Percentiles rank a stretch among this genome's conserved stretches.
Evolutionary conservation across 53 echinoderm and acorn worm genomes (phyloP).

Genomic region (Echinarachnius parma): DNA sequence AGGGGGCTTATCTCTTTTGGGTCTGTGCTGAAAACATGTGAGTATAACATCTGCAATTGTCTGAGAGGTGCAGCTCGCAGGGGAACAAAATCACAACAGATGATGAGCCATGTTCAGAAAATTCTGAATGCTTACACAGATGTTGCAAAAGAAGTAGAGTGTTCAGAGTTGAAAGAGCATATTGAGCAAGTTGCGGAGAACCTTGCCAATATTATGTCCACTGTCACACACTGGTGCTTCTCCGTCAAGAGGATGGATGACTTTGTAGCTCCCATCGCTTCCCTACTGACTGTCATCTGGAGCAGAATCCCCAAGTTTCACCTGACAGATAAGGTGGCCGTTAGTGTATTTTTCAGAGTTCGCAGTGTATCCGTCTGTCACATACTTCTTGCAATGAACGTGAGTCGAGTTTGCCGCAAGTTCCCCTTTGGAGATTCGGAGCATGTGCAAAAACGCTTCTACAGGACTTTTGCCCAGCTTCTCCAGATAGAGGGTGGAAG

Average conservation of each 20-base stretch:
- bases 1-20: too few relatives aligned
- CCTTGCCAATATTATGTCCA: constrained; percentile 12
- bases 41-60: too few relatives aligned
- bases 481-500: constrained; percentile 16
- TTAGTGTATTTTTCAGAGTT: background rate
- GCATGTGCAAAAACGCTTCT: background rate
- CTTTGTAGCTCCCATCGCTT: background rate
- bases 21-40: too few relatives aligned
- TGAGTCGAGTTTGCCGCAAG: background rate
- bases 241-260: background rate
- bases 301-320: constrained; percentile 3
- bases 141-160: too few relatives aligned
- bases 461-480: constrained; percentile 4
- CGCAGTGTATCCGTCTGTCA: constrained; percentile 21
- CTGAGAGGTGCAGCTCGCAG: too few relatives aligned
- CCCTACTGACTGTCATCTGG: constrained; percentile 8
- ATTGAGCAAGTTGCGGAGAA: constrained; percentile 5
- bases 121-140: too few relatives aligned
- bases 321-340: background rate
- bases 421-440: background rate
- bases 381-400: background rate
- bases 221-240: background rate
- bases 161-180: constrained; percentile 6
- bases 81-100: too few relatives aligned
- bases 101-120: too few relatives aligned